A percentile compares a stretch with the other conserved stretches of the same genome.
Conservation (phyloP, 1,140 invertebrate genomes). For the Meloidogyne floridensis region DNA sequence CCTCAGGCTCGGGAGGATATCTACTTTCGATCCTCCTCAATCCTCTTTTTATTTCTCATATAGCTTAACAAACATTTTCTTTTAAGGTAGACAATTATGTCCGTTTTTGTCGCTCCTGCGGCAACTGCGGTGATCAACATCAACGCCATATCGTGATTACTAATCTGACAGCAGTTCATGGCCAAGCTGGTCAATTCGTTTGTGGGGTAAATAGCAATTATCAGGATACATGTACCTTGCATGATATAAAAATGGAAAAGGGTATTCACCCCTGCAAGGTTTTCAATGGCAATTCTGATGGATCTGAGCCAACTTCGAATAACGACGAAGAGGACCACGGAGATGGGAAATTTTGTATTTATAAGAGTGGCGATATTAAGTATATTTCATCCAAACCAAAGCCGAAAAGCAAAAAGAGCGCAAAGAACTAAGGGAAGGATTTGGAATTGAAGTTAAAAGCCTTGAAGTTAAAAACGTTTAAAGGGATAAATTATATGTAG, state of each 20-base stretch:
- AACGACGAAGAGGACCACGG: not conserved
- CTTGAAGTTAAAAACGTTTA: too few species aligned
- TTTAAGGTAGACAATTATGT: too few species aligned
- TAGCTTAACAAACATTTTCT: too few species aligned
- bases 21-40: too few species aligned
- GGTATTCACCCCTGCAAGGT: not conserved
- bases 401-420: not conserved
- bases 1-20: too few species aligned
- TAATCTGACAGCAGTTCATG: conserved; percentile 13
- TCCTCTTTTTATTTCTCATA: too few species aligned
- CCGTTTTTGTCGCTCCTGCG: too few species aligned
- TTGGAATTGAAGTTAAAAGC: too few species aligned
- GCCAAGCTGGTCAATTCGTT: not conserved
- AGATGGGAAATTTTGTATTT: not conserved
- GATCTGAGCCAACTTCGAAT: not conserved
- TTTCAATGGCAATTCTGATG: not conserved
- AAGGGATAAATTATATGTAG: too few species aligned
- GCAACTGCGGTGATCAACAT: too few species aligned
- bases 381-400: not conserved
- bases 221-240: too few species aligned
- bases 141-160: not conserved
- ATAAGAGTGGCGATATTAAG: not conserved
- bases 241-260: not conserved
- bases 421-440: not conserved
- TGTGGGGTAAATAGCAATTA: not conserved